phyloP scores from a whole-genome alignment of 2,888 invertebrate genomes.

The Acrobeloides nanus region DNA sequence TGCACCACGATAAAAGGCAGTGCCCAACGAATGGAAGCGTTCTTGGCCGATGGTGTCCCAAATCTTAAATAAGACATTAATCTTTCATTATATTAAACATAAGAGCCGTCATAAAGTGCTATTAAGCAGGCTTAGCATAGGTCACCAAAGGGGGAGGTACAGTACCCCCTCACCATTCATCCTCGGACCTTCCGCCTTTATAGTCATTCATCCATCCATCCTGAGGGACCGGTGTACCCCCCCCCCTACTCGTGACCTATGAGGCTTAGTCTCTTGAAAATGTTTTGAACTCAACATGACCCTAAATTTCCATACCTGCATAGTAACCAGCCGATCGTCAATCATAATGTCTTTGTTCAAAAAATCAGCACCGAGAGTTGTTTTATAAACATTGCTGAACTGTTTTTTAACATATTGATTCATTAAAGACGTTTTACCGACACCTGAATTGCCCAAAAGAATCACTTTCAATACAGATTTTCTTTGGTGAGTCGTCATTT shows the following conservation, averaged over 20 bases:
- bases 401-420: slow-evolving; percentile 99
- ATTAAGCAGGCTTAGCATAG: too few species aligned
- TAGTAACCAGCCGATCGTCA: slow-evolving; percentile 96
- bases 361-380: slow-evolving; percentile 99
- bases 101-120: too few species aligned
- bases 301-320: too few species aligned
- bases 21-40: slow-evolving; percentile 93
- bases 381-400: slow-evolving; percentile 99
- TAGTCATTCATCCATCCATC: too few species aligned
- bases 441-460: slow-evolving; percentile 61
- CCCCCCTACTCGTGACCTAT: too few species aligned
- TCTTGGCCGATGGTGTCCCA: slow-evolving; percentile 99
- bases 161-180: too few species aligned
- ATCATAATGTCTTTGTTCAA: slow-evolving; percentile 88
- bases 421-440: slow-evolving; percentile 98
- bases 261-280: too few species aligned
- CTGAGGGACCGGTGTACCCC: too few species aligned
- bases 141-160: too few species aligned
- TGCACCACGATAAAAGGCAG: slow-evolving; percentile 97
- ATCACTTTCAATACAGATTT: slow-evolving; percentile 50
- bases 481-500: slow-evolving; percentile 31
- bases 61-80: slow-evolving; percentile 61
- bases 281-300: too few species aligned
- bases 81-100: too few species aligned
- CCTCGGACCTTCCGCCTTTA: too few species aligned